Conservation (phyloP, 2,888 invertebrate species). For the Catocala fraxini region DNA sequence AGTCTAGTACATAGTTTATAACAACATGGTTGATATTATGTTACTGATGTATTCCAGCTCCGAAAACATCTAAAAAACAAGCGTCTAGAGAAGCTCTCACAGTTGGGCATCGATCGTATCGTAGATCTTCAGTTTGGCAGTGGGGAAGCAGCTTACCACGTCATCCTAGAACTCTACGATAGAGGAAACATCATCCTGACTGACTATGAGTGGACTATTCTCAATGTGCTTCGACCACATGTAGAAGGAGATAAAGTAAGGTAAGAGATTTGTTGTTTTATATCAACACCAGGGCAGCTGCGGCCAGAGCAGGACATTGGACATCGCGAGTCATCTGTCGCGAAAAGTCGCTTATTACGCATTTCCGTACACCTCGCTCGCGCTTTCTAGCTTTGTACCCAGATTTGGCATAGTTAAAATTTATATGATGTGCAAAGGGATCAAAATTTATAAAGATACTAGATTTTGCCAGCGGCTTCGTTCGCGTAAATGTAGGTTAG, state of each 20-base stretch:
- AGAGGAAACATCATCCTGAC: constrained; percentile 98
- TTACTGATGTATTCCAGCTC: constrained; percentile 86
- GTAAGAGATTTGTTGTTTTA: constrained; percentile 62
- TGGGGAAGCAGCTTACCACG: constrained; percentile 97
- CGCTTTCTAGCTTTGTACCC: too few species aligned
- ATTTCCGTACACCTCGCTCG: too few species aligned
- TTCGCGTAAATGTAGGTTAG: too few species aligned
- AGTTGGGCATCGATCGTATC: constrained; percentile 97
- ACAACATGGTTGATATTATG: too few species aligned
- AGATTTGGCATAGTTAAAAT: too few species aligned
- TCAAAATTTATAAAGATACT: too few species aligned
- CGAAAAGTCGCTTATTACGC: too few species aligned
- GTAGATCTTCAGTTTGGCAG: constrained; percentile 98
- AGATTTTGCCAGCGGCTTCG: too few species aligned
- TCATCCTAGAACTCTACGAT: constrained; percentile 98
- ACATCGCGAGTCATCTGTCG: too few species aligned
- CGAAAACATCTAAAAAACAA: constrained; percentile 99
- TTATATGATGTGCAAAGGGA: too few species aligned
- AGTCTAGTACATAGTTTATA: too few species aligned
- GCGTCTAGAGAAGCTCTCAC: constrained; percentile 94
- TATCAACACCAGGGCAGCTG: neutral
- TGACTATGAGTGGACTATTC: constrained; percentile 95
- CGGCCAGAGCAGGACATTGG: too few species aligned
- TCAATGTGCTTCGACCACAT: constrained; percentile 97
- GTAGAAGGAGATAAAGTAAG: constrained; percentile 96